Percentiles rank a stretch among this genome's conserved stretches.
Conservation (phyloP, 2,113 vertebrate genomes). For the Dermatemys mawii region DNA sequence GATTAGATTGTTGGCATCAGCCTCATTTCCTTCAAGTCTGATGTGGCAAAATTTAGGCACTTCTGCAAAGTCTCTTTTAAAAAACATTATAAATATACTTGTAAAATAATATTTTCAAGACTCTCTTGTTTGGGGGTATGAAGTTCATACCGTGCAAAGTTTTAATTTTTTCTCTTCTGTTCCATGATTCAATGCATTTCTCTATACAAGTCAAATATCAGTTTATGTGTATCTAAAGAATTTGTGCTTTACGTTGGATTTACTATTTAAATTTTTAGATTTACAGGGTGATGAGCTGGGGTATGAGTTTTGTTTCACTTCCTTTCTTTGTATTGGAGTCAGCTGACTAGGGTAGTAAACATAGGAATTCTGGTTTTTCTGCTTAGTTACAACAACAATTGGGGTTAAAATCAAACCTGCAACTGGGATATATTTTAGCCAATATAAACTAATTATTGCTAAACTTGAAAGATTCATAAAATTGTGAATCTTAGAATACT, state of each 20-base stretch:
- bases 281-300: slow-evolving; percentile 66
- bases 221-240: slow-evolving; percentile 71
- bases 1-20: slow-evolving; percentile 79
- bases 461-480: slow-evolving; percentile 71
- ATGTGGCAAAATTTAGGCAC: slow-evolving; percentile 90
- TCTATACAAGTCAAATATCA: slow-evolving; percentile 78
- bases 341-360: slow-evolving; percentile 53
- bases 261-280: slow-evolving; percentile 72
- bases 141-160: slow-evolving; percentile 86
- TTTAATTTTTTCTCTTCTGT: slow-evolving; percentile 74
- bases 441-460: slow-evolving; percentile 82
- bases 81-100: slow-evolving; percentile 87
- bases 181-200: slow-evolving; percentile 77
- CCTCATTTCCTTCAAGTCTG: slow-evolving; percentile 81
- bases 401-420: slow-evolving; percentile 74
- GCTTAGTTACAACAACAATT: slow-evolving; percentile 61
- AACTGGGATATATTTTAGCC: slow-evolving; percentile 73
- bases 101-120: slow-evolving; percentile 88
- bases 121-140: slow-evolving; percentile 84
- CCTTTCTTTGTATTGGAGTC: slow-evolving; percentile 62
- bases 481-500: slow-evolving; percentile 67
- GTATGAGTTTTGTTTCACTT: slow-evolving; percentile 68
- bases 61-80: slow-evolving; percentile 89
- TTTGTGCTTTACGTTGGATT: slow-evolving; percentile 83
- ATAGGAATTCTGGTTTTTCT: slow-evolving; percentile 21